Evolutionary conservation across 2,113 vertebrate species (phyloP), one percentile per base, ranked within the genome.

Genomic region (Xiphias gladius): DNA sequence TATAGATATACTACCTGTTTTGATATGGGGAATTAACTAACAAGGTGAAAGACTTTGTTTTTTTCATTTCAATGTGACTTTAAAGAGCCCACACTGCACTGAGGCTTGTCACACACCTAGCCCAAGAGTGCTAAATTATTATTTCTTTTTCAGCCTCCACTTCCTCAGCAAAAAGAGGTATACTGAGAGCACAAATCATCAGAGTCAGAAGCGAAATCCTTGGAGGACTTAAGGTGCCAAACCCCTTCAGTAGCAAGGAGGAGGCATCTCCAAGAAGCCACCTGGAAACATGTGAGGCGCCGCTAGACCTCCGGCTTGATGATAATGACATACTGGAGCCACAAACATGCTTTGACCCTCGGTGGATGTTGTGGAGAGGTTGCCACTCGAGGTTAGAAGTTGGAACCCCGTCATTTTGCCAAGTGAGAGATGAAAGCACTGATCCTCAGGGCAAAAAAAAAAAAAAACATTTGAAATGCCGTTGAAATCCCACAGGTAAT

Each of bases 351-450:
- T 68, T 50, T 39, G 66, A 85, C 89, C 78, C 80, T 2, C 20
- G 52, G 65, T 57, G 59, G 54, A 64, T 28, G 75, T 35, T 55
- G 59, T 46, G 64, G 55, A 39, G 62, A n/a, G 16, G 26, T 2
- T 7, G 43, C 7, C 22, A 0, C 54, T 75, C 65, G 37, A 7
- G 35, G 70, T 65, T 59, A 72, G 52, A 88, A 54, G 61, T 61
- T 63, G 59, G 3, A 74, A 70, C 71, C 73, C 80, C 82, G 85
- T 85, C 57, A 88, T 89, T 84, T 86, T 64, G 35, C 48, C 52
- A 59, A 67, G 81, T 62, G 54, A 43, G 66, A 73, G 78, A 84
- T 88, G 69, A 92, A 85, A 87, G 87, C 66, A 12, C 9, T 37
- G 48, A 73, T 68, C 70, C 76, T 48, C 35, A 0, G 58, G 83